Percentiles rank a stretch among this genome's conserved stretches.
Evolutionary conservation across 2,888 invertebrate genomes (phyloP).

Genomic region (Clusia tigrina): DNA sequence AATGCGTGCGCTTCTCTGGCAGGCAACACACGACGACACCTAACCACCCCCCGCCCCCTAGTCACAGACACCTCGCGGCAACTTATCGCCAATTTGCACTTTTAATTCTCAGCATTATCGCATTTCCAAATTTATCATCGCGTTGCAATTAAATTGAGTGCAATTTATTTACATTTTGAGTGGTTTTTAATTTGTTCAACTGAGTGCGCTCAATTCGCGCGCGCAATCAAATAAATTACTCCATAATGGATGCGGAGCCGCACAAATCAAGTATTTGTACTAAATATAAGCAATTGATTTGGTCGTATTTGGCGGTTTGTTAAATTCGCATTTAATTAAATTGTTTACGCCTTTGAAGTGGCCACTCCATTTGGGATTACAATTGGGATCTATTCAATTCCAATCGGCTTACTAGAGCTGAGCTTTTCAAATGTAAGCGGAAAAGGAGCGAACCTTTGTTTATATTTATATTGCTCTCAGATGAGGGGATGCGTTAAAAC

Average conservation of each 20-base stretch:
- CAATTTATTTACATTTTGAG: conserved; percentile 27
- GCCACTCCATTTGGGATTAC: too few relatives aligned
- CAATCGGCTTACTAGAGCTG: too few relatives aligned
- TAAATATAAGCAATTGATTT: background rate
- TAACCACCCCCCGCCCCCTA: background rate
- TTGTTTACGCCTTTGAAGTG: background rate
- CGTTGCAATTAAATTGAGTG: conserved; percentile 22
- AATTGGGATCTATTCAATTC: too few relatives aligned
- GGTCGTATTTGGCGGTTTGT: background rate
- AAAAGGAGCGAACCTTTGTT: too few relatives aligned
- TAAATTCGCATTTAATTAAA: background rate
- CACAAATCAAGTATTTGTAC: background rate
- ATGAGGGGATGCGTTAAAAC: too few relatives aligned
- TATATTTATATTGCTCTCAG: too few relatives aligned
- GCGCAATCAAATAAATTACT: too few relatives aligned
- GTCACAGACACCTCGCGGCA: background rate
- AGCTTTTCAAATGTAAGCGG: too few relatives aligned
- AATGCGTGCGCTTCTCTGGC: background rate
- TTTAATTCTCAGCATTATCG: conserved; percentile 6
- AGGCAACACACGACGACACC: too few relatives aligned
- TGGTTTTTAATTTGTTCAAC: conserved; percentile 13
- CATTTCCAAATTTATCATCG: background rate
- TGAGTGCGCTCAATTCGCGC: conserved; percentile 1
- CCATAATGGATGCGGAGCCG: background rate
- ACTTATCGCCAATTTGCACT: background rate